phyloP scores from a whole-genome alignment of 2,888 invertebrate species.

The Conomelus anceps region DNA sequence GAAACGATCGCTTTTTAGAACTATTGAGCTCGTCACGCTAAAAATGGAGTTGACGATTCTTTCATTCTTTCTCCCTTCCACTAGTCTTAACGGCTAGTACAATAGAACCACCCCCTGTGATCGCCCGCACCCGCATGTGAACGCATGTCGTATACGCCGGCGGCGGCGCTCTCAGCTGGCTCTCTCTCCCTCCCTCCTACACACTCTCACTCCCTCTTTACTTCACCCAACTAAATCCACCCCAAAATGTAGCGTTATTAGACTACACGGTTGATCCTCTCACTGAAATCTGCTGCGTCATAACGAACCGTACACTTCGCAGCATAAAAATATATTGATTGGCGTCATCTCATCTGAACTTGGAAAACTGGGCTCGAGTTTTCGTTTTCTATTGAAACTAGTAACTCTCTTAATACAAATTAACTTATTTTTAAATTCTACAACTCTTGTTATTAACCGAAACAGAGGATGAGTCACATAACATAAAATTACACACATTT shows the following conservation, averaged over 20 bases:
- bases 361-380: background rate
- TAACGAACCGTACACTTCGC: background rate
- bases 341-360: background rate
- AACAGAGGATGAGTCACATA: too few species aligned
- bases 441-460: too few species aligned
- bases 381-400: background rate
- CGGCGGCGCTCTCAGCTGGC: background rate
- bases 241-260: background rate
- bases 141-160: background rate
- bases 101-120: background rate
- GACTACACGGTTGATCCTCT: background rate
- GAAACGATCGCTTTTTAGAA: background rate
- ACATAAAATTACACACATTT: too few species aligned
- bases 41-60: slow-evolving; percentile 3
- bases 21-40: background rate
- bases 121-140: slow-evolving; percentile 15
- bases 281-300: background rate
- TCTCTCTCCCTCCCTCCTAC: background rate
- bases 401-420: too few species aligned
- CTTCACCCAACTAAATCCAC: background rate
- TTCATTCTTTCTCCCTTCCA: background rate
- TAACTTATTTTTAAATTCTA: too few species aligned
- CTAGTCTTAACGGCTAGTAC: background rate
- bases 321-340: background rate
- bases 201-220: slow-evolving; percentile 12